Evolutionary conservation across 2,113 vertebrate genomes (phyloP), one percentile per base, ranked within the genome.

Genomic region (Motacilla tschutschensis): DNA sequence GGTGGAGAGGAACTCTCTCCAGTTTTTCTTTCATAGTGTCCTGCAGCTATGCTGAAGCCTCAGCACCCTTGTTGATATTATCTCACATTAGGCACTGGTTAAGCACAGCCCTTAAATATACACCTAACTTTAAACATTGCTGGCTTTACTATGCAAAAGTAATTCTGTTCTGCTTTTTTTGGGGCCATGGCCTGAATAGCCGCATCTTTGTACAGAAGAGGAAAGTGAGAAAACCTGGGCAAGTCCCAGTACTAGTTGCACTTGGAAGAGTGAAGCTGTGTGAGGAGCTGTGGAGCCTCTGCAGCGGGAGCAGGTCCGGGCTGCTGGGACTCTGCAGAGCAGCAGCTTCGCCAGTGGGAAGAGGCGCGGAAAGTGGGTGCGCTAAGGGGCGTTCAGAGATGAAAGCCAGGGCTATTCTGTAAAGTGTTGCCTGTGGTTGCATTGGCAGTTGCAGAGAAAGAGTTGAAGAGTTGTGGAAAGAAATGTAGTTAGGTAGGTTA

Each of bases 311-410:
- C 1, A 1, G 33, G 50, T 28, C 2, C 0, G 1, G 33, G 28
- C 17, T 17, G 2, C 9, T 5, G 14, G 40, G 51, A 51, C 21
- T 1, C 67, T 70, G 89, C n/a, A 15, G 66, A 72, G 50, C 82
- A 55, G 50, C 44, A 41, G 24, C 38, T 80, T 29, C 46, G 33
- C 10, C 2, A 0, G 41, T 21, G 48, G 77, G 83, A 64, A 93
- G 80, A 74, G 51, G 22, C 0, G 0, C 3, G 2, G 57, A 10
- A 29, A 57, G 33, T 0, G 0, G 13, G 47, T 38, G 47, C 29
- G 35, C 43, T 29, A 72, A 5, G 41, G 43, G 35, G 29, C 35
- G 35, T 14, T 17, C 35, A 4, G 82, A 55, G 65, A 10, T 40
- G 14, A 25, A 54, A 74, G 59, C 47, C 72, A 40, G 74, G 18